Base-by-base conservation (phyloP, 1,140 invertebrate genomes). In the Chionoecetes opilio region DNA sequence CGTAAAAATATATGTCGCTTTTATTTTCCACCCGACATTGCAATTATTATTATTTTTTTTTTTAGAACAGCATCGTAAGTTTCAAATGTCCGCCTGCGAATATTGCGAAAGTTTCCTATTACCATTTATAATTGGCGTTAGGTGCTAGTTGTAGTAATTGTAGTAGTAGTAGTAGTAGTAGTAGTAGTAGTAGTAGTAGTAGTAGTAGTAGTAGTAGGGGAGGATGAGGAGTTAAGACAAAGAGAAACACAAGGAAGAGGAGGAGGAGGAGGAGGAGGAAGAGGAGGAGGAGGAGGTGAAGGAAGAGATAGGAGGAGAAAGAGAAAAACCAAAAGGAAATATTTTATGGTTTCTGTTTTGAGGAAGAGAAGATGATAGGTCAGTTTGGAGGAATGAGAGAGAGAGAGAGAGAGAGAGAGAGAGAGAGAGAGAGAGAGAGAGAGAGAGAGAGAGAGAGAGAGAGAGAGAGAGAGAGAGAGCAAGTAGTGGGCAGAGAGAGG, bases 141-240 rank as follows among this genome's bases (percentile, higher is more conserved):
- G n/a, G 84, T 86, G 35, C 8, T 14, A 86, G 17, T 5, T 29
- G 26, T 84, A 84, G 29, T 31, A 32, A 37, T 35, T 9, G 84
- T 86, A 34, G 32, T 35, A 34, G 84, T 86, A 31, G 14, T 35
- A 86, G 84, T 35, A 35, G 84, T 86, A 35, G 84, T 86, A 86
- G 84, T 86, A 85, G 84, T 86, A 86, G 84, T 86, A 35, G 14
- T 35, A 35, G 84, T 35, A 86, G 84, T 86, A 86, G 32, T 86
- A 86, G 84, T 35, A 86, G 84, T 86, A 35, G 84, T 86, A 35
- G 14, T 86, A 35, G 32, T 35, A 86, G 35, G 2, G 32, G 84
- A 86, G 84, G 84, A 38, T 26, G 32, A 86, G 9, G 29, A 34
- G 84, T 75, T 75, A 32, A 86, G 84, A 86, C 0, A 53, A 1